phyloP scores from a whole-genome alignment of 2,888 invertebrate species.

The Epirrita christyi region DNA sequence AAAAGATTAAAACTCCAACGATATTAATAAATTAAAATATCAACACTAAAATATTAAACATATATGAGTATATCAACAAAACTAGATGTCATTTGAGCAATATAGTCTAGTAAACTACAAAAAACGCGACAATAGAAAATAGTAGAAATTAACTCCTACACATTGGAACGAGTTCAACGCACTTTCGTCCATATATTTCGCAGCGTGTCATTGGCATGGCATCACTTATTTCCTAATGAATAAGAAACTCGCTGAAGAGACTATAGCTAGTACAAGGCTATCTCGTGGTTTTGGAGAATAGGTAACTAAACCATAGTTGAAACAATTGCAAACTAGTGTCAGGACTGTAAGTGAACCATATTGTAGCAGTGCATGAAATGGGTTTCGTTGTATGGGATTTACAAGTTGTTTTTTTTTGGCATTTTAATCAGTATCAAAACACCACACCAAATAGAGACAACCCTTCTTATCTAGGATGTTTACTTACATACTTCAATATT shows the following conservation, averaged over 20 bases:
- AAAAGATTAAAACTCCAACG: no score
- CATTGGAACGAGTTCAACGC: constrained; percentile 55
- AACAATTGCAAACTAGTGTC: no score
- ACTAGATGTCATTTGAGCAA: not conserved
- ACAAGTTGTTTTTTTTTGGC: no score
- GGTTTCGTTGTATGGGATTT: no score
- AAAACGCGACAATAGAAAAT: constrained; percentile 1
- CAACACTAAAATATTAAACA: not conserved
- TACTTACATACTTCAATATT: no score
- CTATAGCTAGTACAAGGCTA: not conserved
- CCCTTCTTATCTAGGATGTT: no score
- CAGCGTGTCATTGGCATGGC: constrained; percentile 59
- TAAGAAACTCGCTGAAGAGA: not conserved
- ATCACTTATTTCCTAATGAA: constrained; percentile 33
- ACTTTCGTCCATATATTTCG: constrained; percentile 45
- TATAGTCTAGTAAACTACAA: not conserved
- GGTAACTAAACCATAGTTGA: not conserved
- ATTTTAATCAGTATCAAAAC: no score
- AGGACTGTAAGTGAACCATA: no score
- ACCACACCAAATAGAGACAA: no score
- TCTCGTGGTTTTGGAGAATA: not conserved
- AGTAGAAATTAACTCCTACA: constrained; percentile 39
- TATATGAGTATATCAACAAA: not conserved
- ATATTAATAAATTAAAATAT: not conserved
- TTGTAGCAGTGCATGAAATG: no score